These are phyloP conservation scores for Myotis brandtii DNA, from an alignment of 2,113 vertebrate genomes.

Conservation along the genomic window DNA sequence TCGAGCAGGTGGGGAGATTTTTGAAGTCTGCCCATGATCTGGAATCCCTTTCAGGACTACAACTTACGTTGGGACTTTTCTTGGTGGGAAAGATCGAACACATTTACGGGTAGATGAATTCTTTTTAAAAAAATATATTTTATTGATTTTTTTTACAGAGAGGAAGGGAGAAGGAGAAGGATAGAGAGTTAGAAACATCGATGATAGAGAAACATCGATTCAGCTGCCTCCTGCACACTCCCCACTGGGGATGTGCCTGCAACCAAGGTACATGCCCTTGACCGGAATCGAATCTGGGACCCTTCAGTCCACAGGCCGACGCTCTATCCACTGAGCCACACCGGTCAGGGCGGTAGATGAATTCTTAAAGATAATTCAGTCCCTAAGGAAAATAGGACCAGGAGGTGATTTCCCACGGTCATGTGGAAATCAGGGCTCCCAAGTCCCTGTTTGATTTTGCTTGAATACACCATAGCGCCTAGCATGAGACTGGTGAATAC, in stretches of 20 bases:
- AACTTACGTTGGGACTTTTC: neutral
- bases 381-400: neutral
- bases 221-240: too few species aligned
- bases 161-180: too few species aligned
- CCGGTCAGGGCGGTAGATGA: neutral
- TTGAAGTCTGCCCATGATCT: neutral
- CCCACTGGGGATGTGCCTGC: too few species aligned
- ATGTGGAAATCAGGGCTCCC: neutral
- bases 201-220: too few species aligned
- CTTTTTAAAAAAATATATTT: neutral
- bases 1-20: neutral
- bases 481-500: neutral
- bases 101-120: neutral
- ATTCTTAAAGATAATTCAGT: slow-evolving; percentile 16
- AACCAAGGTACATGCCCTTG: too few species aligned
- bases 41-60: slow-evolving; percentile 19
- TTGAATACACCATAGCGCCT: neutral
- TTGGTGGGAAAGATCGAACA: neutral
- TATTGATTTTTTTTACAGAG: too few species aligned
- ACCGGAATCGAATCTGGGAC: too few species aligned
- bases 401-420: neutral
- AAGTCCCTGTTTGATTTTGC: neutral
- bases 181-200: too few species aligned
- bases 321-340: too few species aligned
- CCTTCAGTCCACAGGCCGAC: too few species aligned